A percentile compares a stretch with the other conserved stretches of the same genome.
phyloP scores from a whole-genome alignment of 1,140 invertebrate species.

The Daktulosphaira vitifoliae region DNA sequence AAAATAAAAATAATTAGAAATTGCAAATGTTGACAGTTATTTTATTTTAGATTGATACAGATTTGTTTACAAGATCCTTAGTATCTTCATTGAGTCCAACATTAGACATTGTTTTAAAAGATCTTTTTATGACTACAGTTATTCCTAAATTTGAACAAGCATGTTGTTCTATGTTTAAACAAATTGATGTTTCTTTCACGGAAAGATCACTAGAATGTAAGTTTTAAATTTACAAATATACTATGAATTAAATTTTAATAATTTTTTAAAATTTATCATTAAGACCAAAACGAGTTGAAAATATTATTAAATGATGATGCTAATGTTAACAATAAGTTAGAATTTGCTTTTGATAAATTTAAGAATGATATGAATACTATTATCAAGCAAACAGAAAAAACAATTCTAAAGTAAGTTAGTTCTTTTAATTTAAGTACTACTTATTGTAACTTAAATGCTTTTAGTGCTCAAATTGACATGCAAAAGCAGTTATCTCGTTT shows the following conservation, averaged over 20 bases:
- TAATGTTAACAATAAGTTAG: constrained; percentile 2
- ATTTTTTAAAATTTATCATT: neutral
- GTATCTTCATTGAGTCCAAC: constrained; percentile 55
- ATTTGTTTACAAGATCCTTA: constrained; percentile 59
- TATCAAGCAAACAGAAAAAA: neutral
- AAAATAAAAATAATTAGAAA: too few species aligned
- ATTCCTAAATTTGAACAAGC: constrained; percentile 77
- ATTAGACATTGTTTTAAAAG: constrained; percentile 61
- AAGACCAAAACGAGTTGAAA: constrained; percentile 23
- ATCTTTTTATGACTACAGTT: constrained; percentile 61
- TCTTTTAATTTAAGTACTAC: too few species aligned
- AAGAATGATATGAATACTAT: constrained; percentile 2
- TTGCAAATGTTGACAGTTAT: too few species aligned
- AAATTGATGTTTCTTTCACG: constrained; percentile 77
- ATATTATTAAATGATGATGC: neutral
- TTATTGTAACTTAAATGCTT: too few species aligned
- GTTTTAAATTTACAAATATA: constrained; percentile 42
- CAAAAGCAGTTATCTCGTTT: constrained; percentile 12
- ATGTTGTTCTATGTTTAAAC: constrained; percentile 73
- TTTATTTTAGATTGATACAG: constrained; percentile 56
- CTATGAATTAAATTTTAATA: neutral
- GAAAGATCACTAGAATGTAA: constrained; percentile 82
- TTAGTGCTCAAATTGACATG: constrained; percentile 3
- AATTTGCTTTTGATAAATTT: constrained; percentile 4
- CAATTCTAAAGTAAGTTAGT: neutral